These are phyloP conservation scores for Coptotermes formosanus DNA, from an alignment of 1,140 invertebrate genomes.

Conservation along the genomic window DNA sequence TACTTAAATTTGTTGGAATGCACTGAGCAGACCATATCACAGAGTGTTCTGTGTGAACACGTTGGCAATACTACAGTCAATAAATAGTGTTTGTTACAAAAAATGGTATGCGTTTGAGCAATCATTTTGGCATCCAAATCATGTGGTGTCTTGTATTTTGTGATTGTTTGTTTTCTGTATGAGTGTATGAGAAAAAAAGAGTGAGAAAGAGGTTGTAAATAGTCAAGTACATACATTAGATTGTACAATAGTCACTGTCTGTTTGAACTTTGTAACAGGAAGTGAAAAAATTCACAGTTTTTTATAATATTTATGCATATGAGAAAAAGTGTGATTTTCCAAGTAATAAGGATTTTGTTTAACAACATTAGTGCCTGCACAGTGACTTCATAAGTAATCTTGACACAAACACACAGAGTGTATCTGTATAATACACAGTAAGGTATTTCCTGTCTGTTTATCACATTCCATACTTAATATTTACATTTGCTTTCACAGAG, in stretches of 20 bases:
- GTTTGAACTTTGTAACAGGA: background rate
- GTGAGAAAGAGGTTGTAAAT: background rate
- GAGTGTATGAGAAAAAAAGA: background rate
- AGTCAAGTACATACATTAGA: background rate
- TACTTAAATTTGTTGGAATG: background rate
- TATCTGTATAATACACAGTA: background rate
- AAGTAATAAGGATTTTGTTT: background rate
- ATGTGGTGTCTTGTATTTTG: background rate
- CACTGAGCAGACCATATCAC: background rate
- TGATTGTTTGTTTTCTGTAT: background rate
- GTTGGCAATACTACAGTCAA: background rate
- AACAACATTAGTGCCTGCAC: background rate
- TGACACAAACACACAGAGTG: background rate
- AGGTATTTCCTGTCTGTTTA: background rate
- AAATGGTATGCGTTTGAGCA: background rate
- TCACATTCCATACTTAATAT: background rate
- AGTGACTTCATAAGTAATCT: background rate
- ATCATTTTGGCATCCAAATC: background rate
- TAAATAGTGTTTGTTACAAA: background rate
- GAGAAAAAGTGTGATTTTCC: background rate
- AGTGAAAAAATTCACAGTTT: background rate
- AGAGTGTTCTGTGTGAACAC: background rate
- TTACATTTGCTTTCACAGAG: background rate
- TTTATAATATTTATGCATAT: background rate
- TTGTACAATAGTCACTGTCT: background rate